Percentiles rank a stretch among this genome's conserved stretches.
Evolutionary conservation across 2,797 vertebrate genomes (phyloP).

Genomic region (Yasuhikotakia modesta): DNA sequence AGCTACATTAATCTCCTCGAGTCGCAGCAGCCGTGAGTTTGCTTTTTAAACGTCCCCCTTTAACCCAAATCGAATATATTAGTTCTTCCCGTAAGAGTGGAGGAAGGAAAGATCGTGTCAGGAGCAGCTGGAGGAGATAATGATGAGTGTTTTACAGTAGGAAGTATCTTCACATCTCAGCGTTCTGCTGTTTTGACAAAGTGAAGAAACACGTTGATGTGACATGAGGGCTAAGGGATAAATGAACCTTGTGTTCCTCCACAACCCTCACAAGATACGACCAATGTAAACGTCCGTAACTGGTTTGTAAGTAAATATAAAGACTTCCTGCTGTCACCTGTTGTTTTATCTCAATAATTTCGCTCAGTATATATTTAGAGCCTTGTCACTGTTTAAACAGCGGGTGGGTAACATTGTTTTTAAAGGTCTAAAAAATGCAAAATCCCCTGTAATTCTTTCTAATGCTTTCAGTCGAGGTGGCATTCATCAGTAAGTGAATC

Average conservation of each 20-base stretch:
- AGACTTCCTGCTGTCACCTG: background rate
- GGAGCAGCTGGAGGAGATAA: conserved; percentile 35
- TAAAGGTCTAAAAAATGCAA: conserved; percentile 18
- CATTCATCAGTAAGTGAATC: background rate
- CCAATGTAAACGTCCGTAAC: background rate
- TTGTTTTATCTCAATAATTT: background rate
- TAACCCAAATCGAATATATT: conserved; percentile 69
- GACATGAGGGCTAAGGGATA: conserved; percentile 7
- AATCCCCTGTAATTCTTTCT: background rate
- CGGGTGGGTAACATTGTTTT: conserved; percentile 57
- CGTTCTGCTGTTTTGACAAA: conserved; percentile 11
- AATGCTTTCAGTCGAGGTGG: conserved; percentile 47
- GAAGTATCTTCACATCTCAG: conserved; percentile 28
- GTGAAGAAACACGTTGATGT: conserved; percentile 19
- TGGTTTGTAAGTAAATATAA: conserved; percentile 1
- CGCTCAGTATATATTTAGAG: background rate
- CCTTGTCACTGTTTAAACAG: conserved; percentile 22
- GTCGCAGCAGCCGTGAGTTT: conserved; percentile 53
- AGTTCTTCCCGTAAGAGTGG: conserved; percentile 61
- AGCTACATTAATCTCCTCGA: conserved; percentile 58
- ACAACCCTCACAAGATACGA: background rate
- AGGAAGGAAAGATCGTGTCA: conserved; percentile 56
- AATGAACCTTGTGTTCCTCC: background rate
- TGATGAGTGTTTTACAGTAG: conserved; percentile 25
- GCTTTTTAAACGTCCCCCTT: conserved; percentile 62